These are phyloP conservation scores for Ips nitidus DNA, from an alignment of 1,140 invertebrate species.

Conservation along the genomic window DNA sequence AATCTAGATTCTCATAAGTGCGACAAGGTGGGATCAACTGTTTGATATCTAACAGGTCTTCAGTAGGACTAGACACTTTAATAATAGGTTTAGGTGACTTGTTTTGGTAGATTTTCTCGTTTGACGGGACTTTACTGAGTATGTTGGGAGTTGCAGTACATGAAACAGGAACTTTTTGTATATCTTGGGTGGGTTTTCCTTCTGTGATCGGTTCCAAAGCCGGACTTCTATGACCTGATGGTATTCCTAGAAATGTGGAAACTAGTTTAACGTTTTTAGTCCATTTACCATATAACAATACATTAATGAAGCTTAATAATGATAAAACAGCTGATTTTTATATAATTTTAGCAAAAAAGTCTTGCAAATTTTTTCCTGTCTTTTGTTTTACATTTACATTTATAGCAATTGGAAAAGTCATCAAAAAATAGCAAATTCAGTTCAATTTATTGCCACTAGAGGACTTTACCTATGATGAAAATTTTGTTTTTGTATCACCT, in stretches of 20 bases:
- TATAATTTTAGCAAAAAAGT: neutral
- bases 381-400: too few species aligned
- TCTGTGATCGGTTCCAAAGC: constrained; percentile 50
- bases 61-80: constrained; percentile 36
- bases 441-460: too few species aligned
- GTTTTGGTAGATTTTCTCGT: constrained; percentile 31
- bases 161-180: neutral
- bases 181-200: constrained; percentile 39
- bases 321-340: neutral
- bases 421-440: too few species aligned
- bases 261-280: neutral
- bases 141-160: constrained; percentile 25
- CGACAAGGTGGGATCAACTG: constrained; percentile 28
- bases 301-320: neutral
- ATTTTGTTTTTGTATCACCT: too few species aligned
- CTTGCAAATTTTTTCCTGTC: neutral
- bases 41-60: constrained; percentile 15
- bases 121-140: constrained; percentile 40
- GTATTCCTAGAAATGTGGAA: constrained; percentile 39
- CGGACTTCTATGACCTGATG: constrained; percentile 48
- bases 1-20: constrained; percentile 48
- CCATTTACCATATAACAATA: neutral
- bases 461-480: too few species aligned
- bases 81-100: constrained; percentile 40
- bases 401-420: too few species aligned